Base-by-base conservation (phyloP, 2,113 vertebrate genomes). In the Lophura nycthemera region DNA sequence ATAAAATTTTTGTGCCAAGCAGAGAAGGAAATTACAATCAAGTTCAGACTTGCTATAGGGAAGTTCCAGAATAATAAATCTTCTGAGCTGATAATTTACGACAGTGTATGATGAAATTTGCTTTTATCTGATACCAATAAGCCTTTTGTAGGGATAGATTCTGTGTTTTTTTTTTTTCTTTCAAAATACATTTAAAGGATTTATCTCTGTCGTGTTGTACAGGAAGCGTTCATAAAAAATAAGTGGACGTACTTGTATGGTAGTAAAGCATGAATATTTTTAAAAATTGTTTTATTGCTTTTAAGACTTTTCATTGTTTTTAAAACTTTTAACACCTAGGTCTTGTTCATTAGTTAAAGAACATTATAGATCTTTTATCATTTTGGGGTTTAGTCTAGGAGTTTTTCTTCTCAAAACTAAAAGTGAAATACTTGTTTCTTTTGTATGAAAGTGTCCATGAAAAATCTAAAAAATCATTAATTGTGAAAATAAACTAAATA, bases 41-140 rank as follows among this genome's bases (percentile, higher is more conserved):
- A 93, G 88, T 95, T 96, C 91, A 87, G 93, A 96, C 83, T 97
- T 96, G 63, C 97, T 97, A 95, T 52, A 92, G 86, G 77, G 65
- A 96, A 93, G 48, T 94, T 96, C 90, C 71, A 97, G 95, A 95
- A 93, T 17, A 96, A 79, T 97, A 97, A 93, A 97, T 98, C 94
- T 94, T 91, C 94, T 97, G 50, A 85, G 54, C 85, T 94, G 97
- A 97, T 97, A 96, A 97, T 97, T 97, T 95, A 66, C 92, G 70
- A 81, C 81, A 96, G 96, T 94, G 87, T 70, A 92, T 94, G 88
- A 94, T 96, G 81, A 95, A 73, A 83, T 96, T 92, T 60, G 82
- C 50, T 92, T 95, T 81, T 92, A 61, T 80, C 88, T 96, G 90
- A 83, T 93, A 96, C 78, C 57, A 92, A 54, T 93, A 96, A 96